A percentile compares a stretch with the other conserved stretches of the same genome.
These are phyloP conservation scores for Pelochelys cantorii DNA, from an alignment of 2,797 vertebrate species.

Conservation along the genomic window DNA sequence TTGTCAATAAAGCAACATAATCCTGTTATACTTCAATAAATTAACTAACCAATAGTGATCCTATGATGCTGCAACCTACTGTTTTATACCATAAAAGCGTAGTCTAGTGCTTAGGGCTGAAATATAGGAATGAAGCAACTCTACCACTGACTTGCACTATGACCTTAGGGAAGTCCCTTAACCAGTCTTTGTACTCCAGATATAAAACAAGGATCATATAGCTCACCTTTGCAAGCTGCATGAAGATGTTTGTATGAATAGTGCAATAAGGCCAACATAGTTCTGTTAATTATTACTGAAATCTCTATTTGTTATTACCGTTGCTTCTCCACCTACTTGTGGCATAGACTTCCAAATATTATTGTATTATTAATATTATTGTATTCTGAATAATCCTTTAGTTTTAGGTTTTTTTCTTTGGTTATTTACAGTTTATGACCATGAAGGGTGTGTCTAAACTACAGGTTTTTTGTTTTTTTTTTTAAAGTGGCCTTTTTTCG, in stretches of 20 bases:
- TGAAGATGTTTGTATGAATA: neutral
- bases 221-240: neutral
- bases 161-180: neutral
- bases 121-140: neutral
- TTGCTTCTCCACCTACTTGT: neutral
- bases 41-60: neutral
- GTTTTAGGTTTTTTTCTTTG: neutral
- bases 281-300: neutral
- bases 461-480: too few relatives aligned
- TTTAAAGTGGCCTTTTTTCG: too few relatives aligned
- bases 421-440: neutral
- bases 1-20: neutral
- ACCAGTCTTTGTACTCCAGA: neutral
- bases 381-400: neutral
- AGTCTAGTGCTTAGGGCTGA: neutral
- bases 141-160: neutral
- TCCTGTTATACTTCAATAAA: neutral
- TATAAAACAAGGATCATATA: neutral
- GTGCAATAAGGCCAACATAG: neutral
- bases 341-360: neutral
- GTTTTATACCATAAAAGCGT: accelerated
- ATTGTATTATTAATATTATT: neutral
- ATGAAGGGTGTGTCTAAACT: neutral
- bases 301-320: neutral
- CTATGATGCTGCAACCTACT: neutral